Evolutionary conservation across 1,140 invertebrate genomes (phyloP), one percentile per base, ranked within the genome.

Genomic region (Coptotermes formosanus): DNA sequence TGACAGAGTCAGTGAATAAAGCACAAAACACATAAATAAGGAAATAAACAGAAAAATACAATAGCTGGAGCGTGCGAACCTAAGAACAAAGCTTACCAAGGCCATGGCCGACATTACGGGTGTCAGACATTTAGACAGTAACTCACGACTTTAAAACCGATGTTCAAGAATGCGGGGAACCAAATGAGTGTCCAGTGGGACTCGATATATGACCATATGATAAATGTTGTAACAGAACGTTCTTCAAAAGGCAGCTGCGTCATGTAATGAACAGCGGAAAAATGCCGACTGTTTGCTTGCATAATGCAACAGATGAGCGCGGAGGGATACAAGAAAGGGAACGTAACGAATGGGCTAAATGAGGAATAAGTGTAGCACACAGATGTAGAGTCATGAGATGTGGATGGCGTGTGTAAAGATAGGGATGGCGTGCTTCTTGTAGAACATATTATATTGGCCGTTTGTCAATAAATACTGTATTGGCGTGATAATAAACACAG

Each of bases 181-280:
- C 25, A 75, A 75, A 75, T 30, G 64, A 75, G 64, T n/a, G 64
- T 75, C 64, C 64, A 75, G 64, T 75, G 64, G 64, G 64, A 75
- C 64, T 30, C 30, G 64, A 30, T 75, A 75, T 25, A n/a, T 8
- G 64, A 75, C 45, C 6, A 19, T 30, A 14, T 75, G 64, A 75
- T 75, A 14, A 30, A 75, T 75, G 25, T 14, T 75, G n/a, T 2
- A 75, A 75, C 8, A n/a, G 59, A 8, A 64, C 21, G 59, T 64
- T 64, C 59, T 64, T 64, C 25, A 8, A 14, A 64, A 21, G 25
- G 14, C 38, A 38, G 64, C n/a, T 30, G 64, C 19, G 64, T 4
- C 64, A 2, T 30, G 52, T 55, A 55, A 55, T 55, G 52, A 21
- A 16, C 52, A 55, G 14, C 14, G 64, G 64, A 75, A 59, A 30